Evolutionary conservation across 2,888 invertebrate species (phyloP).

Genomic region (Hydraecia micacea): DNA sequence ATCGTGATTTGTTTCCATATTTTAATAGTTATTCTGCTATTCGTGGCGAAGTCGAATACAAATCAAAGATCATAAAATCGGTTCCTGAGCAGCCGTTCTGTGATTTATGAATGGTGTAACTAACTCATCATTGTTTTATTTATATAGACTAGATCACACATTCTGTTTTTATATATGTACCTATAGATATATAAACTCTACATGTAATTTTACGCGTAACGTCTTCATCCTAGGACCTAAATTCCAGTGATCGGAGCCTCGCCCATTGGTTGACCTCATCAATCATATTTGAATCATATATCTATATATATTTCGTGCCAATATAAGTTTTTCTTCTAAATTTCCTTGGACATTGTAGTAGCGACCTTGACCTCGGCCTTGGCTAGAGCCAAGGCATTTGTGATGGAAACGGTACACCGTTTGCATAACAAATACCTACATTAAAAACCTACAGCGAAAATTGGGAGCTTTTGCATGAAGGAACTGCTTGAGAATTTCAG

Average conservation of each 20-base stretch:
- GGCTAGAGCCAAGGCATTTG: too few relatives aligned
- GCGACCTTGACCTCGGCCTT: constrained; percentile 25
- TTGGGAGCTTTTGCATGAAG: not conserved
- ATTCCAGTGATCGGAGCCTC: not conserved
- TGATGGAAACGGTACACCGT: not conserved
- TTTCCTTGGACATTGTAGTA: constrained; percentile 22
- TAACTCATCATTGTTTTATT: too few relatives aligned
- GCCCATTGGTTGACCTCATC: constrained; percentile 1
- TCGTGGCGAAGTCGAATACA: too few relatives aligned
- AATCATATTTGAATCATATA: constrained; percentile 17
- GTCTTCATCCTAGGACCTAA: not conserved
- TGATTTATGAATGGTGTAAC: too few relatives aligned
- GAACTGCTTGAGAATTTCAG: not conserved
- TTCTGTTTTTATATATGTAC: too few relatives aligned
- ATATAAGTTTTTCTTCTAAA: constrained; percentile 10
- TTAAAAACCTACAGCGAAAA: not conserved
- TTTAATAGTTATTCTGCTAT: too few relatives aligned
- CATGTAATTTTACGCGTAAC: not conserved
- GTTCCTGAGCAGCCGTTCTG: too few relatives aligned
- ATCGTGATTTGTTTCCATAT: too few relatives aligned
- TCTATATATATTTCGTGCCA: not conserved
- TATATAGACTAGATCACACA: too few relatives aligned
- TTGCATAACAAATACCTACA: constrained; percentile 8
- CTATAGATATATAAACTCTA: too few relatives aligned
- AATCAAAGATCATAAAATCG: too few relatives aligned